Conservation (phyloP, 2,888 invertebrate species). For the Mellilla xanthometata region DNA sequence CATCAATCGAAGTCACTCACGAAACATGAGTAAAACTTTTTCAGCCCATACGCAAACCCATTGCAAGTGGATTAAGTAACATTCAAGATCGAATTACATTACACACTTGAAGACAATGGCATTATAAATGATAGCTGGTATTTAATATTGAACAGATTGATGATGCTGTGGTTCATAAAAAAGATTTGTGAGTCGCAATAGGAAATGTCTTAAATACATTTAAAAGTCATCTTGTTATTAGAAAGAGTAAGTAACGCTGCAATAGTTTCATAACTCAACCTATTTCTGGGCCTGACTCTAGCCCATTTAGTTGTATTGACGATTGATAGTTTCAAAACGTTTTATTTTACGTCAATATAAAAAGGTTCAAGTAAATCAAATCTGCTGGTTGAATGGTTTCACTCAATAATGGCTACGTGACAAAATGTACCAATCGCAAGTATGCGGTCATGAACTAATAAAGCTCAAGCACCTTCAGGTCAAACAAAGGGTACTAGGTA, state of each 20-base stretch:
- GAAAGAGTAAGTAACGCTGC: too few species aligned
- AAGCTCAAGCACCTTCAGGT: slow-evolving; percentile 19
- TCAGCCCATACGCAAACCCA: slow-evolving; percentile 1
- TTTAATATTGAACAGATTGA: slow-evolving; percentile 4
- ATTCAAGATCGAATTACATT: slow-evolving; percentile 6
- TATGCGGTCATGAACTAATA: slow-evolving; percentile 17
- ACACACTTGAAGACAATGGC: slow-evolving; percentile 2
- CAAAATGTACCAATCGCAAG: slow-evolving; percentile 23
- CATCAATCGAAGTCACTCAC: slow-evolving; percentile 16
- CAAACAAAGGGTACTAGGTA: slow-evolving; percentile 28
- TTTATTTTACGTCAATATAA: slow-evolving; percentile 17
- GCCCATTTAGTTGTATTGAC: not conserved
- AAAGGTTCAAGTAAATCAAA: slow-evolving; percentile 26
- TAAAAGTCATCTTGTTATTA: slow-evolving; percentile 8
- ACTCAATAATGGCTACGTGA: slow-evolving; percentile 25
- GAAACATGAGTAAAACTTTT: slow-evolving; percentile 2
- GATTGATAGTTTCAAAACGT: slow-evolving; percentile 22
- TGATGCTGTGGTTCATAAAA: not conserved
- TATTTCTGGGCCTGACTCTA: not conserved
- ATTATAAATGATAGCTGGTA: slow-evolving; percentile 12
- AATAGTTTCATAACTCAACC: not conserved
- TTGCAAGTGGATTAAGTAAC: slow-evolving; percentile 8
- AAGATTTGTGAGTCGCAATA: not conserved
- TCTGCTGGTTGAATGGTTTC: slow-evolving; percentile 28
- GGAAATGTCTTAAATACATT: slow-evolving; percentile 3